These are phyloP conservation scores for Chrysochloris asiatica DNA, from an alignment of 2,113 vertebrate species.

Conservation along the genomic window DNA sequence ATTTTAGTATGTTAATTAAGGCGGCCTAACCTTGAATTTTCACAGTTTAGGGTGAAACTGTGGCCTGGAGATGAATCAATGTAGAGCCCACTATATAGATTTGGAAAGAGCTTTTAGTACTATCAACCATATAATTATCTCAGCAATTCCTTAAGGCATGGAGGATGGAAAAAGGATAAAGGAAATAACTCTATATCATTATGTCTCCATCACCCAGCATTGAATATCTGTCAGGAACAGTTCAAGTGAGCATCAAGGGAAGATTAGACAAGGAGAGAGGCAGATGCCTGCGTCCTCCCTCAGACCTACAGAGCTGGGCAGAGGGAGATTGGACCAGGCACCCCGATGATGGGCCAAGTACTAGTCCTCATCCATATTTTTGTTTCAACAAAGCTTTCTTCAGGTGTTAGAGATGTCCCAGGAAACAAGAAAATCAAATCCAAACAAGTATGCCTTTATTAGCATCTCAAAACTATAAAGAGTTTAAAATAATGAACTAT, in stretches of 20 bases:
- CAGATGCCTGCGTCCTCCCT: not conserved
- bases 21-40: slow-evolving; percentile 73
- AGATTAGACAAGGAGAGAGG: not conserved
- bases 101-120: slow-evolving; percentile 18
- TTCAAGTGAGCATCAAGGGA: not conserved
- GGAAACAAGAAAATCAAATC: not conserved
- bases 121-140: slow-evolving; percentile 21
- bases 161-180: not conserved
- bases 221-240: not conserved
- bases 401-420: not conserved
- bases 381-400: not conserved
- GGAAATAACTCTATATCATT: not conserved
- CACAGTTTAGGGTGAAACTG: slow-evolving; percentile 65
- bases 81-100: not conserved
- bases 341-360: not conserved
- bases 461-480: not conserved
- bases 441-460: not conserved
- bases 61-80: slow-evolving; percentile 24
- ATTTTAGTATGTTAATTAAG: slow-evolving; percentile 82
- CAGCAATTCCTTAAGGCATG: not conserved
- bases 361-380: not conserved
- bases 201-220: not conserved
- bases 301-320: not conserved
- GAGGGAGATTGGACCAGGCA: not conserved
- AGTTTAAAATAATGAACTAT: not conserved